phyloP scores from a whole-genome alignment of 1,140 invertebrate genomes.

The Drosophila ironensis region DNA sequence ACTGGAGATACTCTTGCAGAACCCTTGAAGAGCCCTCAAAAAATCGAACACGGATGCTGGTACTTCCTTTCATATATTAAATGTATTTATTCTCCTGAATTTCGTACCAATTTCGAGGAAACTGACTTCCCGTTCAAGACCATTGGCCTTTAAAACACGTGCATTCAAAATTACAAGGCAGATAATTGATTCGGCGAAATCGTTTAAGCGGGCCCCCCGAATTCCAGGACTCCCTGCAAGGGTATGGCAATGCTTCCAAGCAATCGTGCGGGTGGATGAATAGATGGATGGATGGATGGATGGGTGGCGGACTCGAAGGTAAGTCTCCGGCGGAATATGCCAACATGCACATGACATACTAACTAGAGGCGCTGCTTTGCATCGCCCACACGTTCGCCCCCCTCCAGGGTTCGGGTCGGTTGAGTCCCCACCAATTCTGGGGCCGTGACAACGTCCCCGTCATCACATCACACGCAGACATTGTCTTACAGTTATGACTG shows the following conservation, averaged over 20 bases:
- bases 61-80: no score
- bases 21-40: no score
- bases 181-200: background rate
- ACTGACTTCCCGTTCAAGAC: no score
- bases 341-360: constrained; percentile 59
- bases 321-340: constrained; percentile 45
- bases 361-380: constrained; percentile 41
- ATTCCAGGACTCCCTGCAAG: background rate
- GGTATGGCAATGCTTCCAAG: background rate
- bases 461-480: constrained; percentile 50
- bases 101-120: no score
- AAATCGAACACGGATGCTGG: no score
- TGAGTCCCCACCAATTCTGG: constrained; percentile 7
- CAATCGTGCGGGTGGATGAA: background rate
- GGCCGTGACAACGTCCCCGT: constrained; percentile 39
- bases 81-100: no score
- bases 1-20: background rate
- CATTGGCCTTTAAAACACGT: background rate
- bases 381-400: constrained; percentile 25
- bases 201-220: background rate
- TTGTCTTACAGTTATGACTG: constrained; percentile 76
- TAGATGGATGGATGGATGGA: background rate
- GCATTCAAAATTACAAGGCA: background rate
- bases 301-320: constrained; percentile 6
- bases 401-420: background rate